These are phyloP conservation scores for Cantharis rustica DNA, from an alignment of 2,888 invertebrate genomes.

Conservation along the genomic window DNA sequence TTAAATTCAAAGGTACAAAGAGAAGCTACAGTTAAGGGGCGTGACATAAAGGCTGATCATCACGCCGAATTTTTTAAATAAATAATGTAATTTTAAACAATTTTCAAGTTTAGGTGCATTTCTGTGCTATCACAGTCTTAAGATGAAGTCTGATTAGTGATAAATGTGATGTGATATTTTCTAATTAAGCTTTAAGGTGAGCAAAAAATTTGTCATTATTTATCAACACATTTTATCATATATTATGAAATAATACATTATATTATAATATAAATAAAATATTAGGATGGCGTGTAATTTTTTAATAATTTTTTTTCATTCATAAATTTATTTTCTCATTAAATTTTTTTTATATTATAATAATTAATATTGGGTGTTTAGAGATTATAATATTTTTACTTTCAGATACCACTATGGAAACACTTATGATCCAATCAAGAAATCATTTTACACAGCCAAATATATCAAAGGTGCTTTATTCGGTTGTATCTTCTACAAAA, in stretches of 20 bases:
- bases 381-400: slow-evolving; percentile 5
- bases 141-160: slow-evolving; percentile 26
- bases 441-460: slow-evolving; percentile 51
- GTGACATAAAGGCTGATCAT: slow-evolving; percentile 16
- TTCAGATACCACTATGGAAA: slow-evolving; percentile 55
- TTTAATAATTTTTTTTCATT: background rate
- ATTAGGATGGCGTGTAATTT: background rate
- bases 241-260: no score
- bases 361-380: background rate
- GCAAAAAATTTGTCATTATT: background rate
- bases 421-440: slow-evolving; percentile 57
- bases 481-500: slow-evolving; percentile 29
- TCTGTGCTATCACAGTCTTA: background rate
- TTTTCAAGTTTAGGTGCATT: background rate
- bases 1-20: slow-evolving; percentile 14
- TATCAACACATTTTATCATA: background rate
- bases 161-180: slow-evolving; percentile 33
- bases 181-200: slow-evolving; percentile 28
- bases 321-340: background rate
- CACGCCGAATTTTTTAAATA: slow-evolving; percentile 23
- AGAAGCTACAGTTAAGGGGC: slow-evolving; percentile 24
- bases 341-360: background rate
- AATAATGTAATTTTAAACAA: slow-evolving; percentile 25
- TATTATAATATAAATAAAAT: background rate
- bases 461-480: slow-evolving; percentile 41